Percentiles rank a stretch among this genome's conserved stretches.
Evolutionary conservation across 2,888 invertebrate genomes (phyloP).

Genomic region (Spicauda simplicius): DNA sequence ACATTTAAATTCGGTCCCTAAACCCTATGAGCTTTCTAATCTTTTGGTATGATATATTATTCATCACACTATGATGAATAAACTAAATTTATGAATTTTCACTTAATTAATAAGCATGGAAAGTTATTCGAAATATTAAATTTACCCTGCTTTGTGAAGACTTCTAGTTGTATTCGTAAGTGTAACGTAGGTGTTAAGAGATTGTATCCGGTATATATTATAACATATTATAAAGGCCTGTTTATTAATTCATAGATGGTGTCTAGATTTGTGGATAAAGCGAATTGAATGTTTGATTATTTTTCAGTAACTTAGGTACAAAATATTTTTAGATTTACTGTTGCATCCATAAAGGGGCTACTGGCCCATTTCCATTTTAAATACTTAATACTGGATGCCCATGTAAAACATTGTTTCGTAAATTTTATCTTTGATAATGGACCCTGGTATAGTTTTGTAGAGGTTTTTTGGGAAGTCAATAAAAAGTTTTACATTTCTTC

Average conservation of each 20-base stretch:
- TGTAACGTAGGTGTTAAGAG: slow-evolving; percentile 22
- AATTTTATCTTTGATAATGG: slow-evolving; percentile 70
- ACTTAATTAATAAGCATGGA: neutral
- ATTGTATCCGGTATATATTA: slow-evolving; percentile 17
- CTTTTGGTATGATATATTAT: too few species aligned
- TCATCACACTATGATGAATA: neutral
- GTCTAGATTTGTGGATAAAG: slow-evolving; percentile 21
- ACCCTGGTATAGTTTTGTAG: slow-evolving; percentile 82
- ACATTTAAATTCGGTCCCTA: too few species aligned
- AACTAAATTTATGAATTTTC: neutral
- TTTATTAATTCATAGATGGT: slow-evolving; percentile 15
- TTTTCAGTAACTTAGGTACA: slow-evolving; percentile 28
- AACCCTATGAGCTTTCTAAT: too few species aligned
- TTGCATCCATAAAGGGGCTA: slow-evolving; percentile 13
- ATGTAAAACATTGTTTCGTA: slow-evolving; percentile 46
- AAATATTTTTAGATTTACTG: slow-evolving; percentile 36
- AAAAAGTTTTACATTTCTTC: slow-evolving; percentile 55
- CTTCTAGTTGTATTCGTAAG: slow-evolving; percentile 19
- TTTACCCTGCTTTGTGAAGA: slow-evolving; percentile 21
- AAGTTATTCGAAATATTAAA: neutral
- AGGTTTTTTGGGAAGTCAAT: slow-evolving; percentile 78
- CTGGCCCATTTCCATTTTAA: slow-evolving; percentile 19
- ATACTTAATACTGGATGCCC: slow-evolving; percentile 17
- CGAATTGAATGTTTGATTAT: slow-evolving; percentile 12
- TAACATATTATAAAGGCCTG: slow-evolving; percentile 10